Conservation (phyloP, 2,888 invertebrate species). For the Hydroisotoma schaefferi region DNA sequence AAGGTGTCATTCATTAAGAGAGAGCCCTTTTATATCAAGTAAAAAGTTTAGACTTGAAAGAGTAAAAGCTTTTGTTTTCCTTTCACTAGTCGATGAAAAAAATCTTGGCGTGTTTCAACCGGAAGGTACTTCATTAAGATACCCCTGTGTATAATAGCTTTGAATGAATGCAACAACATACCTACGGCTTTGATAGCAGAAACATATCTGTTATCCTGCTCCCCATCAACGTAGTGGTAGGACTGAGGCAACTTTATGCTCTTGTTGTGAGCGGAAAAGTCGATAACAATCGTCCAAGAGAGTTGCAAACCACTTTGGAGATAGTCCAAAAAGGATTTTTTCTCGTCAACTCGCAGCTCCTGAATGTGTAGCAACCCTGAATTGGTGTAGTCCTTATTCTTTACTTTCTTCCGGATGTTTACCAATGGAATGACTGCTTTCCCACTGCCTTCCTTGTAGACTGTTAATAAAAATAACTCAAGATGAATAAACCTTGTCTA, state of each 20-base stretch:
- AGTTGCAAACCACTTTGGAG: slow-evolving; percentile 54
- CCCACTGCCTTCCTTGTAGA: slow-evolving; percentile 39
- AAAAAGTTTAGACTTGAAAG: no score
- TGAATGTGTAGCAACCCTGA: slow-evolving; percentile 56
- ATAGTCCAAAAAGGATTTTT: slow-evolving; percentile 55
- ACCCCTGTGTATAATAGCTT: no score
- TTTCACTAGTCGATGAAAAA: no score
- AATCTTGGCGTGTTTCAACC: no score
- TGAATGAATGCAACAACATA: slow-evolving; percentile 52
- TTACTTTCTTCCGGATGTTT: slow-evolving; percentile 55
- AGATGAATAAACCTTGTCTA: no score
- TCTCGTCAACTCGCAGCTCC: slow-evolving; percentile 43
- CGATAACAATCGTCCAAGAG: slow-evolving; percentile 52
- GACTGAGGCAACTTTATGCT: slow-evolving; percentile 5
- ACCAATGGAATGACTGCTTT: slow-evolving; percentile 52
- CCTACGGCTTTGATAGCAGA: slow-evolving; percentile 55
- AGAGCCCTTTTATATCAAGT: no score
- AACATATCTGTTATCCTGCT: slow-evolving; percentile 55
- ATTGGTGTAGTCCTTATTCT: slow-evolving; percentile 56
- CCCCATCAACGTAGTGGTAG: slow-evolving; percentile 52
- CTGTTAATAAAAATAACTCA: no score
- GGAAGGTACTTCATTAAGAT: no score
- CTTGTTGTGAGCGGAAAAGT: slow-evolving; percentile 52
- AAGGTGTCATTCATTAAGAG: no score
- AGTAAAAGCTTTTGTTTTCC: no score